A percentile compares a stretch with the other conserved stretches of the same genome.
Evolutionary conservation across 1,140 invertebrate species (phyloP).

Genomic region (Zaprionus davidi): DNA sequence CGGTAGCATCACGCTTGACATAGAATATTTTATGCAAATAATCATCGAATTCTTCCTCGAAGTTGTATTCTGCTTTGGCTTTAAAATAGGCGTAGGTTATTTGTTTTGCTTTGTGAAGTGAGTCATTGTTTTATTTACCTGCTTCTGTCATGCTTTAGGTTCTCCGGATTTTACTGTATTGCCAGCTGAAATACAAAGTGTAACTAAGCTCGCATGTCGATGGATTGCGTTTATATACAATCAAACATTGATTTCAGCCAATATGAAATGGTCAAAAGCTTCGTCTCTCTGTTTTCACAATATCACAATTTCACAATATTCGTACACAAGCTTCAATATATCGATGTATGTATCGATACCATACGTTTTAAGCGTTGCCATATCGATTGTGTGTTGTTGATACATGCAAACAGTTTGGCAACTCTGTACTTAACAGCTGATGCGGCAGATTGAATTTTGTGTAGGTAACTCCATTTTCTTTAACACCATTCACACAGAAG

Average conservation of each 20-base stretch:
- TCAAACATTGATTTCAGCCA: constrained; percentile 9
- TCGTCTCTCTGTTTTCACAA: background rate
- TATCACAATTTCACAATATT: constrained; percentile 17
- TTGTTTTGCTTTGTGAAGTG: background rate
- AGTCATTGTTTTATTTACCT: constrained; percentile 15
- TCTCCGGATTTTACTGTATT: background rate
- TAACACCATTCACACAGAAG: constrained; percentile 22
- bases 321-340: background rate
- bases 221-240: constrained; percentile 14
- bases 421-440: background rate
- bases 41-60: constrained; percentile 44
- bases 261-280: constrained; percentile 20
- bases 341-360: background rate
- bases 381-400: background rate
- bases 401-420: background rate
- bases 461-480: background rate
- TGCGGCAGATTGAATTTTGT: background rate
- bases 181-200: background rate
- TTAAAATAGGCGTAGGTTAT: background rate
- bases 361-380: constrained; percentile 1
- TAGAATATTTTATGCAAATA: constrained; percentile 52
- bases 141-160: constrained; percentile 11
- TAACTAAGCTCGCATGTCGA: background rate
- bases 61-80: constrained; percentile 39
- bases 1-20: constrained; percentile 12